These are phyloP conservation scores for Theristicus caerulescens DNA, from an alignment of 2,113 vertebrate species.

Conservation along the genomic window DNA sequence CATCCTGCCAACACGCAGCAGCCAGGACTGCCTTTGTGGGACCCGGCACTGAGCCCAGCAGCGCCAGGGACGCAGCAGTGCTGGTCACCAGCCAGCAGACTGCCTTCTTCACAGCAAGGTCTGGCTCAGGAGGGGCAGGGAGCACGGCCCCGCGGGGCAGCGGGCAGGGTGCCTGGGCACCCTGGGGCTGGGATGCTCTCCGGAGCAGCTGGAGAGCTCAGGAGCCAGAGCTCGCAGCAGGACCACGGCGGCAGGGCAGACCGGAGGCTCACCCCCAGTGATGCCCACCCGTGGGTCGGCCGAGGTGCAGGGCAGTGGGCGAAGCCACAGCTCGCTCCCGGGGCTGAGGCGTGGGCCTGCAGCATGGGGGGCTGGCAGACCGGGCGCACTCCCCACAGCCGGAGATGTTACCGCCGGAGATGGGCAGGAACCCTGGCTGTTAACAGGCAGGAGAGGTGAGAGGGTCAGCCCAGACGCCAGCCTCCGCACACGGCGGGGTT, in stretches of 20 bases:
- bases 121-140: not conserved
- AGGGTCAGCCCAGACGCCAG: not conserved
- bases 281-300: not conserved
- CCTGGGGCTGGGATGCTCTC: not conserved
- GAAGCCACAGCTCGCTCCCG: not conserved
- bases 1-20: not conserved
- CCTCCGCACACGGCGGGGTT: no score
- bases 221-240: not conserved
- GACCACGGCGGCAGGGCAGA: not conserved
- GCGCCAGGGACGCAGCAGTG: rapidly evolving
- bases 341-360: not conserved
- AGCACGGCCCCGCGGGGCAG: rapidly evolving
- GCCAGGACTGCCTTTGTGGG: not conserved
- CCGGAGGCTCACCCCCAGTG: not conserved
- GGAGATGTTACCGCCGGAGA: not conserved
- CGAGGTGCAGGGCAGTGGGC: not conserved
- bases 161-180: not conserved
- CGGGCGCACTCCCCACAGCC: not conserved
- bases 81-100: not conserved
- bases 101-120: not conserved
- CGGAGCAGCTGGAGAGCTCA: not conserved
- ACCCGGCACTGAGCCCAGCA: rapidly evolving
- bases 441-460: not conserved
- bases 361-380: not conserved
- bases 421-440: not conserved